These are phyloP conservation scores for Andrena bucephala DNA, from an alignment of 2,888 invertebrate species.

Conservation along the genomic window DNA sequence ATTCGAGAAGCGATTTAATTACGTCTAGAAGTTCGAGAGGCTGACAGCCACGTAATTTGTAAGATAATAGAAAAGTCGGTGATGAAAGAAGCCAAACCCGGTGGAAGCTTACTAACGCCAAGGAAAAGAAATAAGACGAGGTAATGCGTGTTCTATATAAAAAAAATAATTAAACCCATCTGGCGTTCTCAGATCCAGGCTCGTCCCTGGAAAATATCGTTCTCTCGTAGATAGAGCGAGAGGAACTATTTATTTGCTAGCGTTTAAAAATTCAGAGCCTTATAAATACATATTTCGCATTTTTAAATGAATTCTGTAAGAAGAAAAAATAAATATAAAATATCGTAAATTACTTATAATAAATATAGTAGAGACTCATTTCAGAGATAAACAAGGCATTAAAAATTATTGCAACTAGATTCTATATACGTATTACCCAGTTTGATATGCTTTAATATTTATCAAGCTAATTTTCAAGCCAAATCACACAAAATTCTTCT, in stretches of 20 bases:
- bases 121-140: constrained; percentile 21
- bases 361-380: too few relatives aligned
- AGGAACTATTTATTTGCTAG: not conserved
- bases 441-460: too few relatives aligned
- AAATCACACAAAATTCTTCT: too few relatives aligned
- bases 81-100: constrained; percentile 48
- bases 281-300: not conserved
- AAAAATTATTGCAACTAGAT: too few relatives aligned
- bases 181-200: constrained; percentile 6
- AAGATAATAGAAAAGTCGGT: constrained; percentile 63
- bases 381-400: too few relatives aligned
- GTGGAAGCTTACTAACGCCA: constrained; percentile 17
- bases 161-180: constrained; percentile 32
- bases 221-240: not conserved
- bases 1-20: constrained; percentile 76
- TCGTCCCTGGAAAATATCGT: not conserved
- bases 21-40: constrained; percentile 73
- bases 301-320: not conserved
- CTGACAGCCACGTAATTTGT: constrained; percentile 66
- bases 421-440: too few relatives aligned
- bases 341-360: too few relatives aligned
- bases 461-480: too few relatives aligned
- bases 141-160: constrained; percentile 6
- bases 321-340: not conserved
- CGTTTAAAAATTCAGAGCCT: not conserved